Conservation (phyloP, 2,797 vertebrate species). For the Tympanoctomys barrerae region DNA sequence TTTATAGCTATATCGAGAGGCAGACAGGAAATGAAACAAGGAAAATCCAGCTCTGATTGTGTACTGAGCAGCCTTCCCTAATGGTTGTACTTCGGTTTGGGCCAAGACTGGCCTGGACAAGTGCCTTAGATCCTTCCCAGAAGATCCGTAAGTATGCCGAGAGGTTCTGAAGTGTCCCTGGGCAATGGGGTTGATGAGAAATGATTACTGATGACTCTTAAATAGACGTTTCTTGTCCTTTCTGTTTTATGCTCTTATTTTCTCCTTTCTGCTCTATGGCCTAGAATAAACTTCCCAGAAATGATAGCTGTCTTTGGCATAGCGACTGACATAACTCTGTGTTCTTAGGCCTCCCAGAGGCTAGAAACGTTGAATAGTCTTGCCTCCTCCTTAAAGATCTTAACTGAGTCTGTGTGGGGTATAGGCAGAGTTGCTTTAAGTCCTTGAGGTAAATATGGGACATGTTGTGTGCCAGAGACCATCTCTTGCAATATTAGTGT, state of each 20-base stretch:
- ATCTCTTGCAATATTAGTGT: background rate
- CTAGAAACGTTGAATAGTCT: background rate
- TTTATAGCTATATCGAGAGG: conserved; percentile 1
- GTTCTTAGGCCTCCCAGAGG: background rate
- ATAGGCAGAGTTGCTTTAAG: background rate
- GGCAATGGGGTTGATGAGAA: background rate
- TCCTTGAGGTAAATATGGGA: background rate
- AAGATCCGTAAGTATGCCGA: background rate
- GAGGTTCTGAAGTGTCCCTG: background rate
- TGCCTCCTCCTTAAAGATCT: background rate
- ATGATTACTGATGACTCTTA: background rate
- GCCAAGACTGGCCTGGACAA: background rate
- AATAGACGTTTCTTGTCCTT: background rate
- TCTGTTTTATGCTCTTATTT: background rate
- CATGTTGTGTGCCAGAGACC: background rate
- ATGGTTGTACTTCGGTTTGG: background rate
- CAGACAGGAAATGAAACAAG: background rate
- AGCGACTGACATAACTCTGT: background rate
- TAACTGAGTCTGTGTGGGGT: background rate
- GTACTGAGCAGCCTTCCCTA: background rate
- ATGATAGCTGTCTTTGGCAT: background rate
- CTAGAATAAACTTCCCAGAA: background rate
- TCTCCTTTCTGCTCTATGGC: background rate
- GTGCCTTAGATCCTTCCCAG: background rate
- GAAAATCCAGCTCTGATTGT: background rate